Base-by-base conservation (phyloP, 2,797 vertebrate species). In the Lepus oiostolus region DNA sequence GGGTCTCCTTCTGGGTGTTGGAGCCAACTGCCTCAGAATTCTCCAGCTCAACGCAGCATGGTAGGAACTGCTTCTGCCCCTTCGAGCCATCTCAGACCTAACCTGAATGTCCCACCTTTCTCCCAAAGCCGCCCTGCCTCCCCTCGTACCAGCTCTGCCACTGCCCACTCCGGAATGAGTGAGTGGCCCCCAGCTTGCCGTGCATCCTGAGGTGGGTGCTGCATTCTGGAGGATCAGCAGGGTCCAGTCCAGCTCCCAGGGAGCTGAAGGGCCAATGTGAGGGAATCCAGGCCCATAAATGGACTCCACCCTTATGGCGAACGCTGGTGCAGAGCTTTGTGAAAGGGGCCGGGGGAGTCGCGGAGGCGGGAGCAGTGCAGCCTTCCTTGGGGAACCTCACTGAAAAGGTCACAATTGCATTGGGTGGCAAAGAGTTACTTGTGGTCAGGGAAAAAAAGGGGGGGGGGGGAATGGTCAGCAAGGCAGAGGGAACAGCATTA, bases 271-370 rank as follows among this genome's bases (percentile, higher is more conserved):
- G 19, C 35, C 28, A 13, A n/a, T 21, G 14, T 54, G 42, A 8
- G 26, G 28, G 32, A 28, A 17, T 14, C 26, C 14, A 21, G 2
- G 38, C 38, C 17, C 38, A n/a, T 24, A n/a, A 50, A 32, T 24
- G 32, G 4, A 3, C 47, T 38, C n/a, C 22, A 2, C 2, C 4
- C 21, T 28, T 10, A 2, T 4, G 5, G 9, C 9, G 65, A 42
- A 28, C 4, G 35, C 1, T 5, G 7, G 19, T 3, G 80, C 26
- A 42, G 17, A 21, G 80, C 12, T 2, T 67, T 67, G 24, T 22
- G 81, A 21, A 50, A 38, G 60, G 17, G 14, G 21, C 6, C 9
- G 3, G 22, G 22, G 9, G n/a, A 21, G 26, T 65, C 80, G 42
- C 13, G 4, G 47, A 17, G 13, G 32, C 65, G 58, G 47, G 22